Evolutionary conservation across 2,797 vertebrate genomes (phyloP), one percentile per base, ranked within the genome.

Genomic region (Parambassis ranga): DNA sequence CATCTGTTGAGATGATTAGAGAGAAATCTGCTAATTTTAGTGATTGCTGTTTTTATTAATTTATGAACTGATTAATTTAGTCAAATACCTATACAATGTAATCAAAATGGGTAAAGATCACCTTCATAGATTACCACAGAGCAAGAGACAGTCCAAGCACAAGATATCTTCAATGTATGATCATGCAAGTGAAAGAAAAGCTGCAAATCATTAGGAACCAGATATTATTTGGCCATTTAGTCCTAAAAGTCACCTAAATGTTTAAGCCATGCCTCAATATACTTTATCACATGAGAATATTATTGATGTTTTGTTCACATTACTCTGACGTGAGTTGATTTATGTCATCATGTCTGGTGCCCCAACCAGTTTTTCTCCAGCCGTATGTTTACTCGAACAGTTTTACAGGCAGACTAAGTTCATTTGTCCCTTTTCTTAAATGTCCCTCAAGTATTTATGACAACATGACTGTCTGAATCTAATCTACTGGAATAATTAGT

Each of bases 381-480:
- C 10, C 5, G 18, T 57, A 14, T 18, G 24, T 14, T 28, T 27
- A 30, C 35, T 42, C 11, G 3, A 14, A 15, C 55, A 55, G 26
- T 50, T 58, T 33, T 11, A 14, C 15, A 28, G 28, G 10, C 3
- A 44, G 44, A 55, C 27, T 11, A 48, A 64, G 16, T 56, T 70
- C 22, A 49, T 7, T 3, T 51, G 49, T 58, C 33, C 13, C 26
- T 37, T 33, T 49, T 63, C 33, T 63, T 38, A 69, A 35, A 69
- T 65, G 61, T 71, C 66, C 75, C 74, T 52, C 23, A 35, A 53
- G 71, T 60, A 5, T 47, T 56, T 60, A 16, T 39, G 43, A 71
- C 59, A 82, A 66, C 57, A 58, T 4, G 24, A 43, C 49, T 14
- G 36, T 52, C 44, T 67, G 16, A 7, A 41, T 52, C 43, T 62